phyloP scores from a whole-genome alignment of 2,113 vertebrate species.

The Ancistrus triradiatus region DNA sequence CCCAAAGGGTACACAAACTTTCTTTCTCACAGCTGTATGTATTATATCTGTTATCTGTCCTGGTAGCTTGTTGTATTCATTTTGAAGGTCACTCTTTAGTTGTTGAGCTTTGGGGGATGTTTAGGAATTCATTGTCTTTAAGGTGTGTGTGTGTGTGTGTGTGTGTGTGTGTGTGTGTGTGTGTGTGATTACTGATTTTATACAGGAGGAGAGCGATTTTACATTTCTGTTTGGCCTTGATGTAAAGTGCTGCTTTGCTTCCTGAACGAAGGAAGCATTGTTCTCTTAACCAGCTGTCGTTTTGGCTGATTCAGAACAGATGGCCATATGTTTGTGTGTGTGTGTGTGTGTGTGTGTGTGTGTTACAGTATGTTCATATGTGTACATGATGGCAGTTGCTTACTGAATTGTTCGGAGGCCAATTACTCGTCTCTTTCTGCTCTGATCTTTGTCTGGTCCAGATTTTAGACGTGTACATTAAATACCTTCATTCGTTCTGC shows the following conservation, averaged over 20 bases:
- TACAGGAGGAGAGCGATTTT: constrained; percentile 49
- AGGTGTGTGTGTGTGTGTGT: not conserved
- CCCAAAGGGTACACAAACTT: no score
- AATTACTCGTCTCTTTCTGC: constrained; percentile 40
- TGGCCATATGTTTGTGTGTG: constrained; percentile 61
- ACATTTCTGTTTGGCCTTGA: constrained; percentile 61
- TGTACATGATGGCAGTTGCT: constrained; percentile 38
- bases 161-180: constrained; percentile 21
- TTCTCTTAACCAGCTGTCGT: constrained; percentile 75
- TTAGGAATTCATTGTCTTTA: not conserved
- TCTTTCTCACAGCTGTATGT: no score
- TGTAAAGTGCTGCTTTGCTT: constrained; percentile 55
- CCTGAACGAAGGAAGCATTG: constrained; percentile 63
- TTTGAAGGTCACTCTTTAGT: not conserved
- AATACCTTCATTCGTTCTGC: no score
- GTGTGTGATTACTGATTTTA: constrained; percentile 49
- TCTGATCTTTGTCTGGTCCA: no score
- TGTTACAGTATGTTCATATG: constrained; percentile 21
- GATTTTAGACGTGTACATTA: no score
- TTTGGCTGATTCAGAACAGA: constrained; percentile 75
- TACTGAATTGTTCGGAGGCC: constrained; percentile 35
- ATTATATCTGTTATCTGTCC: no score
- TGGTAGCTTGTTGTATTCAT: no score
- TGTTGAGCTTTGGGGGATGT: constrained; percentile 2
- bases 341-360: constrained; percentile 34